Evolutionary conservation across 2,113 vertebrate species (phyloP).

Genomic region (Oryzias melastigma): DNA sequence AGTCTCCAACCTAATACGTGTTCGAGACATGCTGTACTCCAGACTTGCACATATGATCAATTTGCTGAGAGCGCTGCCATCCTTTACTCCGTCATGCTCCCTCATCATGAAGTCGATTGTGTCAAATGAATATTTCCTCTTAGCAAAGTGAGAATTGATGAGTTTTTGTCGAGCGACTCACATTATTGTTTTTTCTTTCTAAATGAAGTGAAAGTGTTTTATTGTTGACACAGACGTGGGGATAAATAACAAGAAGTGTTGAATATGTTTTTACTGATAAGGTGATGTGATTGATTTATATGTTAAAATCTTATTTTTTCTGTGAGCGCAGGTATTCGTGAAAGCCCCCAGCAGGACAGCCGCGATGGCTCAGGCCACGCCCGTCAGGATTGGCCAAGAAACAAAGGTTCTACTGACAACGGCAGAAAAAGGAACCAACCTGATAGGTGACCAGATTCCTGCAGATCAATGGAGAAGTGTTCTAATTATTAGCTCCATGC

Average conservation of each 20-base stretch:
- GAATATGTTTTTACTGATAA: constrained; percentile 13
- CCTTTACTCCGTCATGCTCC: constrained; percentile 1
- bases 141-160: constrained; percentile 19
- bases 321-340: constrained; percentile 76
- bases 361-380: constrained; percentile 55
- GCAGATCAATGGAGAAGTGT: too few species aligned
- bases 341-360: constrained; percentile 69
- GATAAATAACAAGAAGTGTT: not conserved
- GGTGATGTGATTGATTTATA: constrained; percentile 31
- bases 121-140: constrained; percentile 20
- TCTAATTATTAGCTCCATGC: too few species aligned
- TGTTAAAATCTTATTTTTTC: constrained; percentile 1
- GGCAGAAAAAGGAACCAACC: constrained; percentile 82
- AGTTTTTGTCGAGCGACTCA: not conserved
- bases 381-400: constrained; percentile 66
- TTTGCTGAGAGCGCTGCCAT: constrained; percentile 21
- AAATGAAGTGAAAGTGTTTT: not conserved
- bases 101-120: constrained; percentile 10
- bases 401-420: constrained; percentile 80
- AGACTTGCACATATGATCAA: constrained; percentile 22
- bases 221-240: not conserved
- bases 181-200: not conserved
- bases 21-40: not conserved
- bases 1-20: constrained; percentile 6
- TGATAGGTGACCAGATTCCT: constrained; percentile 79